Conservation (phyloP, 2,113 vertebrate species). For the Micronycteris hirsuta region DNA sequence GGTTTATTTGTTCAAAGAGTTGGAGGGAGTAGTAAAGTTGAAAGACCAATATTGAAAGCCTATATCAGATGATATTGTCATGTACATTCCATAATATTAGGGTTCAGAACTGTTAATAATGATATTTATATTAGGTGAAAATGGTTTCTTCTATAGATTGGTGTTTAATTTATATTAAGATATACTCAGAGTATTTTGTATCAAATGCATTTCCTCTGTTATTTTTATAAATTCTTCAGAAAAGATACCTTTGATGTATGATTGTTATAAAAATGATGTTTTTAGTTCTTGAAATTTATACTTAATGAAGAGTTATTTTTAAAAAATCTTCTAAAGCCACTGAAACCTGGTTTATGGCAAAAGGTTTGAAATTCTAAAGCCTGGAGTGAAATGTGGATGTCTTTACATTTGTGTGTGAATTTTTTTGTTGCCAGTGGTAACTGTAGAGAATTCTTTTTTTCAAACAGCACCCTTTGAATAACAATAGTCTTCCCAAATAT, state of each 20-base stretch:
- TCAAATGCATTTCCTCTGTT: not conserved
- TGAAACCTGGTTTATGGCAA: constrained; percentile 22
- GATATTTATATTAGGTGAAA: not conserved
- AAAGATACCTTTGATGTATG: not conserved
- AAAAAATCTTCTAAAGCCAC: not conserved
- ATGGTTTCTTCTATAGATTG: not conserved
- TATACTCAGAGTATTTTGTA: not conserved
- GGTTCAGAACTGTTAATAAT: not conserved
- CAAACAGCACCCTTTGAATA: constrained; percentile 54
- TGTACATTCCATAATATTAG: not conserved
- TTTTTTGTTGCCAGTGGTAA: constrained; percentile 79
- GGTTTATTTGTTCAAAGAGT: not conserved
- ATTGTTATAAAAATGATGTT: not conserved
- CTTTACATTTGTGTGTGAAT: constrained; percentile 47
- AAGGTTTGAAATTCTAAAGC: not conserved
- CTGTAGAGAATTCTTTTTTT: constrained; percentile 76
- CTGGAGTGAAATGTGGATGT: not conserved
- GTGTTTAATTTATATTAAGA: not conserved
- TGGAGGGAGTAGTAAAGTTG: not conserved
- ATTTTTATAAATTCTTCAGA: not conserved
- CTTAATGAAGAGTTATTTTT: not conserved
- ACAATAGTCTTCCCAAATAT: constrained; percentile 79
- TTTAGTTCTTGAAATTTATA: not conserved
- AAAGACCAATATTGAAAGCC: not conserved
- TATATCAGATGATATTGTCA: not conserved